phyloP scores from a whole-genome alignment of 1,140 invertebrate genomes.

The Drosophila ficusphila region DNA sequence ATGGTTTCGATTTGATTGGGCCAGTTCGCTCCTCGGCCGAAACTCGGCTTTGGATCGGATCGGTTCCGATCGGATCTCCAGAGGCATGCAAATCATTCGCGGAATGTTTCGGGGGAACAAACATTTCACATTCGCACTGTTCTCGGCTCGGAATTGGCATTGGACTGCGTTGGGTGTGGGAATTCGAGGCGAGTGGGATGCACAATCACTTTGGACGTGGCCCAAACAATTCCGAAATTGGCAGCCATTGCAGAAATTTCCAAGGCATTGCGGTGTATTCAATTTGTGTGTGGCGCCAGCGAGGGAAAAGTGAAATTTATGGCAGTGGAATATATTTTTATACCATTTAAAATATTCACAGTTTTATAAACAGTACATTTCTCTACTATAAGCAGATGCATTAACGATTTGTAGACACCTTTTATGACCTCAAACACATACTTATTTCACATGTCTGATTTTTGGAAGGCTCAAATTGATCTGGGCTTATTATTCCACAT shows the following conservation, averaged over 20 bases:
- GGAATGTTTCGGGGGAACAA: slow-evolving; percentile 57
- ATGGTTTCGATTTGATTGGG: slow-evolving; percentile 80
- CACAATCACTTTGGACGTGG: slow-evolving; percentile 48
- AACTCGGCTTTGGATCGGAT: slow-evolving; percentile 32
- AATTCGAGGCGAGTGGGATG: slow-evolving; percentile 36
- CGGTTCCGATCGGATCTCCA: slow-evolving; percentile 48
- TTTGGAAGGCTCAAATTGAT: neutral
- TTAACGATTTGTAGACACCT: neutral
- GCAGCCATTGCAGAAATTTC: slow-evolving; percentile 5
- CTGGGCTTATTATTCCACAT: slow-evolving; percentile 23
- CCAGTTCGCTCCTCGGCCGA: slow-evolving; percentile 19
- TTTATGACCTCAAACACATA: neutral
- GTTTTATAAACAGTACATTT: neutral
- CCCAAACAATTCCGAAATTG: slow-evolving; percentile 49
- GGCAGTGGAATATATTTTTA: no score
- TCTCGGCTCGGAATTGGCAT: slow-evolving; percentile 12
- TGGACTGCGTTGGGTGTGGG: slow-evolving; percentile 17
- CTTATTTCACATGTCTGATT: neutral
- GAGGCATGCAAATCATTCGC: slow-evolving; percentile 75
- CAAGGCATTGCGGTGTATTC: neutral
- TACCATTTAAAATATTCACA: no score
- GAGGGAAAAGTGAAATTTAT: neutral
- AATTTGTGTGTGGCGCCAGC: slow-evolving; percentile 25
- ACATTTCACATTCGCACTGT: slow-evolving; percentile 53
- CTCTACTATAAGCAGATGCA: neutral